phyloP scores from a whole-genome alignment of 2,888 invertebrate genomes.

The Phyllotreta striolata region DNA sequence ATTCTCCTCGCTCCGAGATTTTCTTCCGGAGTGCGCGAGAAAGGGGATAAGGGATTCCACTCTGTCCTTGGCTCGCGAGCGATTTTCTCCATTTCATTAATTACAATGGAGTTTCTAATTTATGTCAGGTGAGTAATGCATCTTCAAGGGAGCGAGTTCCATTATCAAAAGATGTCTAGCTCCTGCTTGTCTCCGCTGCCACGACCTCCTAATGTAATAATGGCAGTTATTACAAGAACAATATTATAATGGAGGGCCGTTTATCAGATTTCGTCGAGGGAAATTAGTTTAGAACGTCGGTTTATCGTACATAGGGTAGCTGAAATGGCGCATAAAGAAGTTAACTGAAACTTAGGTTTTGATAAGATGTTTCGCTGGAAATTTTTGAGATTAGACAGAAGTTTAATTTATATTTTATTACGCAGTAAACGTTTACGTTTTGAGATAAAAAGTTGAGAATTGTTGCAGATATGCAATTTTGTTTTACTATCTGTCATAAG shows the following conservation, averaged over 20 bases:
- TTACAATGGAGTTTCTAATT: conserved; percentile 37
- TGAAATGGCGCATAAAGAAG: conserved; percentile 16
- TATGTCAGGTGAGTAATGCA: conserved; percentile 38
- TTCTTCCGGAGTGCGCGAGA: neutral
- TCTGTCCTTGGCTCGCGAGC: conserved; percentile 9
- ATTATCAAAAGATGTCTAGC: conserved; percentile 38
- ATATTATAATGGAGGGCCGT: conserved; percentile 36
- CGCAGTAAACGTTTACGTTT: conserved; percentile 1
- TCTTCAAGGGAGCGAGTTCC: conserved; percentile 35
- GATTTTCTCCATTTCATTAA: conserved; percentile 32
- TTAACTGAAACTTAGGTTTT: conserved; percentile 16
- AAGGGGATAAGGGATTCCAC: neutral
- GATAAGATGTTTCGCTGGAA: conserved; percentile 6
- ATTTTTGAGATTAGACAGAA: conserved; percentile 1
- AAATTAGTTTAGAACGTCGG: conserved; percentile 38
- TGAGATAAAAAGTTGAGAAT: neutral
- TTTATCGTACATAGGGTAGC: conserved; percentile 4
- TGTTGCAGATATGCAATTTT: neutral
- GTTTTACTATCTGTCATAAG: neutral
- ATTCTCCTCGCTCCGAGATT: neutral
- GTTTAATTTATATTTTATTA: conserved; percentile 5
- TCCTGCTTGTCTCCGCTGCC: conserved; percentile 22
- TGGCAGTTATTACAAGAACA: conserved; percentile 38
- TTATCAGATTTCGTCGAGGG: conserved; percentile 38
- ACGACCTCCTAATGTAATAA: conserved; percentile 35